phyloP scores from a whole-genome alignment of 2,797 vertebrate genomes.

The Pangasius djambal region DNA sequence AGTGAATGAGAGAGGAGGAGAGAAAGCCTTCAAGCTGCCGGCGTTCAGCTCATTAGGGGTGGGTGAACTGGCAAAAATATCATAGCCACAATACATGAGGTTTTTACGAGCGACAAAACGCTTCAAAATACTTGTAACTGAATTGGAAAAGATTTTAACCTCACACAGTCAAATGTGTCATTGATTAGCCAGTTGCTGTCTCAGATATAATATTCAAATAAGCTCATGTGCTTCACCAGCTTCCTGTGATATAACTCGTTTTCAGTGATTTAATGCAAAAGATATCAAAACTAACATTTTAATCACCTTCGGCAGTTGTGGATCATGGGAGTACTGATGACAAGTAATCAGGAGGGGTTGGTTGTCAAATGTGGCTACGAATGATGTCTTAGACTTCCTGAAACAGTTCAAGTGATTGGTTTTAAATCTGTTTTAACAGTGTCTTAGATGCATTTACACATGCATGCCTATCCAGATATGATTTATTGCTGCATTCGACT shows the following conservation, averaged over 20 bases:
- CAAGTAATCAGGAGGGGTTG: neutral
- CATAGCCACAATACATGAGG: neutral
- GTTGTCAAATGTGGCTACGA: neutral
- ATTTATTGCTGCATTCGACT: neutral
- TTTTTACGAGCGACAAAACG: neutral
- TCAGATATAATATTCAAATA: neutral
- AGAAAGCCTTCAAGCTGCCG: constrained; percentile 10
- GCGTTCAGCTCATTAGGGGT: neutral
- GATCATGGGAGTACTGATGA: neutral
- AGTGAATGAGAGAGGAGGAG: constrained; percentile 40
- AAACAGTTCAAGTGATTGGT: neutral
- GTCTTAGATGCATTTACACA: neutral
- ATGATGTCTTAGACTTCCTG: neutral
- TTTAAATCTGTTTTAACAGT: neutral
- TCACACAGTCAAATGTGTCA: neutral
- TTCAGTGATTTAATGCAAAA: neutral
- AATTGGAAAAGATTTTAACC: neutral
- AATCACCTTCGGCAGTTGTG: neutral
- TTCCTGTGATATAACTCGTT: neutral
- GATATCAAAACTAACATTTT: neutral
- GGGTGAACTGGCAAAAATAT: neutral
- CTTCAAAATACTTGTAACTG: neutral
- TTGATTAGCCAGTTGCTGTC: neutral
- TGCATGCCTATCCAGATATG: neutral
- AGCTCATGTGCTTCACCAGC: neutral